Evolutionary conservation across 2,797 vertebrate species (phyloP).

Genomic region (Poeciliopsis infans): DNA sequence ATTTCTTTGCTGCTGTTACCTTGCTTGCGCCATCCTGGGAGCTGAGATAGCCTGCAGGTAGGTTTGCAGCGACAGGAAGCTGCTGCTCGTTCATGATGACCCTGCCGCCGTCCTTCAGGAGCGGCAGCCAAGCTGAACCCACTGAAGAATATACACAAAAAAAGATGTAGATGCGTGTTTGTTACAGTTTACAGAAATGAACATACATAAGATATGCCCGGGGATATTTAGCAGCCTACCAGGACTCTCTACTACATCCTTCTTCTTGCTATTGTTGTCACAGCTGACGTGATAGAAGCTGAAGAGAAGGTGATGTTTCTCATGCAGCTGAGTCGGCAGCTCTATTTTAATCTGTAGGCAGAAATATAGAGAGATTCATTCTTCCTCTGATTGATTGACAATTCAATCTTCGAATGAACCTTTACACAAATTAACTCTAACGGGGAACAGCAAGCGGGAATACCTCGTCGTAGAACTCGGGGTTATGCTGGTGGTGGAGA

Average conservation of each 20-base stretch:
- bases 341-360: slow-evolving; percentile 91
- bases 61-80: slow-evolving; percentile 87
- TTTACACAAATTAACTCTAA: not conserved
- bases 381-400: not conserved
- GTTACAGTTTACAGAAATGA: not conserved
- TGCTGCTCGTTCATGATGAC: slow-evolving; percentile 91
- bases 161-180: not conserved
- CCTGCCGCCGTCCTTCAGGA: slow-evolving; percentile 93
- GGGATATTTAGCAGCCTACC: slow-evolving; percentile 71
- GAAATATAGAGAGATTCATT: slow-evolving; percentile 22
- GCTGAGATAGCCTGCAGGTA: slow-evolving; percentile 89
- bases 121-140: slow-evolving; percentile 93
- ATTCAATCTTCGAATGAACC: not conserved
- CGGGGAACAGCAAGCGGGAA: slow-evolving; percentile 5
- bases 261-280: slow-evolving; percentile 95
- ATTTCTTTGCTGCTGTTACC: slow-evolving; percentile 76
- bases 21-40: slow-evolving; percentile 87
- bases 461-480: slow-evolving; percentile 98
- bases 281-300: slow-evolving; percentile 97
- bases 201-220: not conserved
- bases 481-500: slow-evolving; percentile 97
- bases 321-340: slow-evolving; percentile 93
- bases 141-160: slow-evolving; percentile 74
- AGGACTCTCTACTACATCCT: slow-evolving; percentile 90
- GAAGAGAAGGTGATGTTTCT: slow-evolving; percentile 95